Evolutionary conservation across 2,113 vertebrate species (phyloP), one percentile per base, ranked within the genome.

Genomic region (Peromyscus californicus): DNA sequence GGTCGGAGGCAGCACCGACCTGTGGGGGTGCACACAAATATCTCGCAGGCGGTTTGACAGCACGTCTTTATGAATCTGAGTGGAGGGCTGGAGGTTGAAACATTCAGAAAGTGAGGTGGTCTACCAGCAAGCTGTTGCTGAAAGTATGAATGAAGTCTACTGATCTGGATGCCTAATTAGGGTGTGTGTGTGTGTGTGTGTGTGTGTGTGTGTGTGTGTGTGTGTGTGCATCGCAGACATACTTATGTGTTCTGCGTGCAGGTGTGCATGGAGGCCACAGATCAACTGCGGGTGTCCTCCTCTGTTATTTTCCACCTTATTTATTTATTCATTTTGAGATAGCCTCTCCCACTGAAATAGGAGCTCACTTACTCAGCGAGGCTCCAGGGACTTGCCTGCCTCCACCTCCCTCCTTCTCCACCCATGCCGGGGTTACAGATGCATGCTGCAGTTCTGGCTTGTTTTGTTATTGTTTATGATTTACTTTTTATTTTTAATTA

Each of bases 71-170:
- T 78, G 67, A 15, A 39, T 95, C 90, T 97, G 88, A 70, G 3
- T n/a, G 15, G 48, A 90, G n/a, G 45, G 13, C 93, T 87, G 69
- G 42, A 93, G 87, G 51, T 78, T 8, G 24, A 92, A 95, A 95
- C 69, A 87, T 78, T 91, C 87, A 94, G 67, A 70, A 93, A 75
- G 78, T 1, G 78, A 86, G 10, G 6, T 67, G 84, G 33, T 69
- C 57, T 69, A 72, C 69, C 63, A 69, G 11, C 42, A 33, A 67
- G 63, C 36, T 87, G 42, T 69, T 86, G 61, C 26, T 24, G 15
- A 45, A 86, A 67, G 61, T 84, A 45, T 42, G 61, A 61, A 33
- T 65, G 26, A 45, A 67, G 16, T 16, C 39, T 67, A 33, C 19
- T 85, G 83, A 65, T 63, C 39, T 65, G 39, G 39, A 85, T 45